Evolutionary conservation across 2,113 vertebrate species (phyloP).

Genomic region (Erythrocercus mccallii): DNA sequence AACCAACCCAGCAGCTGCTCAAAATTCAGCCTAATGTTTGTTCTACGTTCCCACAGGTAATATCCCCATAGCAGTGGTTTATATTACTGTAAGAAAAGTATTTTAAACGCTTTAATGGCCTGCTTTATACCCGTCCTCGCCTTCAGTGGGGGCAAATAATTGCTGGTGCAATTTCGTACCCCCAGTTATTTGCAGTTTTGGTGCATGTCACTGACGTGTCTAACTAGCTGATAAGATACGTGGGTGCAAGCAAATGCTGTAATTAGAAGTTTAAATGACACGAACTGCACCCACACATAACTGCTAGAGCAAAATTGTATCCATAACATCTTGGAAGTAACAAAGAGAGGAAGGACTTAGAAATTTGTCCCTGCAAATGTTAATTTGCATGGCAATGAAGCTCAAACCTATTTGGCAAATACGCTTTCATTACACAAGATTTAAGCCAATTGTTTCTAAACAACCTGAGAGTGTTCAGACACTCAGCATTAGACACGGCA

Average conservation of each 20-base stretch:
- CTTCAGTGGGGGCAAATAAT: slow-evolving; percentile 56
- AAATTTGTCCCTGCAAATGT: slow-evolving; percentile 29
- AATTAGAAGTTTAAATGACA: slow-evolving; percentile 66
- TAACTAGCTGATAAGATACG: slow-evolving; percentile 52
- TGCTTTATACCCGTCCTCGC: slow-evolving; percentile 4
- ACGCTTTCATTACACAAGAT: slow-evolving; percentile 35
- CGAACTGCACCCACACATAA: slow-evolving; percentile 59
- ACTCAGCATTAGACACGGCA: background rate
- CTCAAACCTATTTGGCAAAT: slow-evolving; percentile 25
- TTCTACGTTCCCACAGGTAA: background rate
- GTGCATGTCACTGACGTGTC: slow-evolving; percentile 28
- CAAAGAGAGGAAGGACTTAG: slow-evolving; percentile 36
- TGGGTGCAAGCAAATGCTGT: slow-evolving; percentile 53
- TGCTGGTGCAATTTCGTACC: slow-evolving; percentile 36
- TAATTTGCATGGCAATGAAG: slow-evolving; percentile 50
- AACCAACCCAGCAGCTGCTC: slow-evolving; percentile 20
- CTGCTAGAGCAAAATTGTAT: slow-evolving; percentile 43
- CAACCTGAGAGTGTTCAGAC: slow-evolving; percentile 30
- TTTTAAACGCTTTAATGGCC: slow-evolving; percentile 54
- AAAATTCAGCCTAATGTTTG: slow-evolving; percentile 32
- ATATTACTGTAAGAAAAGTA: background rate
- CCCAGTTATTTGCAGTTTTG: slow-evolving; percentile 51
- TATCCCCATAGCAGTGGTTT: background rate
- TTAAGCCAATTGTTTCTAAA: slow-evolving; percentile 51
- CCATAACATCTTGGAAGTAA: slow-evolving; percentile 35